These are phyloP conservation scores for Lagopus leucura DNA, from an alignment of 2,113 vertebrate genomes.

Conservation along the genomic window DNA sequence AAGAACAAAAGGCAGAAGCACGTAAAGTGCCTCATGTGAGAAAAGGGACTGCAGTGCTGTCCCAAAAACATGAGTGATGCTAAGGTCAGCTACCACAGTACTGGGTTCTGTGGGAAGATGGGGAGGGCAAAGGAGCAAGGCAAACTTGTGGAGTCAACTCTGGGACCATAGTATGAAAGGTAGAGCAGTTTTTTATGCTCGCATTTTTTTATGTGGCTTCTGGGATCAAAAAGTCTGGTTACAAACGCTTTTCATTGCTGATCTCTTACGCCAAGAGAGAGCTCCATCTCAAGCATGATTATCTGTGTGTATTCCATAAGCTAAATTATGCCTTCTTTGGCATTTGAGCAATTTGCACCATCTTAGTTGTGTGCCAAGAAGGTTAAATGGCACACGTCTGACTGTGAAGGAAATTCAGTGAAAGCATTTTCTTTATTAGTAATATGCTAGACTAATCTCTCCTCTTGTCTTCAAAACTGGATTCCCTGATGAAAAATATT, in stretches of 20 bases:
- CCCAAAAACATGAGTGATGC: neutral
- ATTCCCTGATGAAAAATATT: neutral
- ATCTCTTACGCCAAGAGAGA: neutral
- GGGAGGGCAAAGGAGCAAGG: neutral
- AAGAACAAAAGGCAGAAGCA: neutral
- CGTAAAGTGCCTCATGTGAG: neutral
- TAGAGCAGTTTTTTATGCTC: neutral
- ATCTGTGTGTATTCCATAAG: neutral
- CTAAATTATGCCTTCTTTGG: neutral
- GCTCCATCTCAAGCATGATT: neutral
- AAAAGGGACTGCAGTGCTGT: neutral
- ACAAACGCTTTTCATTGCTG: neutral
- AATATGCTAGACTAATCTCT: neutral
- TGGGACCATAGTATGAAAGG: neutral
- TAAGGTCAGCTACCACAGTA: neutral
- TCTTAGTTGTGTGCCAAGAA: neutral
- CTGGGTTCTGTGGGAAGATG: neutral
- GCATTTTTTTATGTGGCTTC: neutral
- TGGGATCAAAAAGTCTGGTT: neutral
- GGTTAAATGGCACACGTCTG: rapidly evolving
- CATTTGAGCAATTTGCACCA: neutral
- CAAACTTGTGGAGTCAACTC: neutral
- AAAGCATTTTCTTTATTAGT: neutral
- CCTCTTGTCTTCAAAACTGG: neutral
- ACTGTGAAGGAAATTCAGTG: neutral